These are phyloP conservation scores for Zosterops lateralis DNA, from an alignment of 2,113 vertebrate species.

Conservation along the genomic window DNA sequence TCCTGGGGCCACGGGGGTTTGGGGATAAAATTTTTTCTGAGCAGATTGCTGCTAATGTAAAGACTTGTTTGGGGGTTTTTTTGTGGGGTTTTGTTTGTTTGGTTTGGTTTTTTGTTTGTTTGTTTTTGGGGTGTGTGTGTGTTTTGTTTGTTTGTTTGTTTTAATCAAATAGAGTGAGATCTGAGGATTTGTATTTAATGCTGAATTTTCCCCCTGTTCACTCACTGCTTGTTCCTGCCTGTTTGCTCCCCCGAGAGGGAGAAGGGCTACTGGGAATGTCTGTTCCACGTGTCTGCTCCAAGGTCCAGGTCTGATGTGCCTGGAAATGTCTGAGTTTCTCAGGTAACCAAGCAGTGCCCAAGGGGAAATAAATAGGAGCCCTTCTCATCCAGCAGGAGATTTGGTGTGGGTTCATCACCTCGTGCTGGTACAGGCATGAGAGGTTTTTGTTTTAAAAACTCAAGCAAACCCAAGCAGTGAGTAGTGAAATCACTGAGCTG, in stretches of 20 bases:
- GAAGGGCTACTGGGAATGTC: neutral
- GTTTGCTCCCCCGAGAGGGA: neutral
- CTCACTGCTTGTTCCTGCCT: neutral
- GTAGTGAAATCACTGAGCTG: neutral
- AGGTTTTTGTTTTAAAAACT: neutral
- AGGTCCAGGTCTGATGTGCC: fast-evolving
- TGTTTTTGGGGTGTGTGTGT: too few species aligned
- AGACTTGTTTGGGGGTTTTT: neutral
- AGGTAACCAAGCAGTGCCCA: neutral
- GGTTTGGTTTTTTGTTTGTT: too few species aligned
- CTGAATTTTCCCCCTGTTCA: neutral
- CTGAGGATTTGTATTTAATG: neutral
- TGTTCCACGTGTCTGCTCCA: neutral
- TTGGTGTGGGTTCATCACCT: neutral
- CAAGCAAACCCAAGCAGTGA: neutral
- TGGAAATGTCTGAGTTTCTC: neutral
- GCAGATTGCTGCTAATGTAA: neutral
- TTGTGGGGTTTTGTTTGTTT: too few species aligned
- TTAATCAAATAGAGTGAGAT: neutral
- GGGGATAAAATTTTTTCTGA: neutral
- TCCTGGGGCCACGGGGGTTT: neutral
- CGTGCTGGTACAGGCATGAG: neutral
- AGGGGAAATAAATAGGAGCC: too few species aligned
- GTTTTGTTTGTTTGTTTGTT: too few species aligned
- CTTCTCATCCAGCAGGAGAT: neutral